Evolutionary conservation across 2,888 invertebrate species (phyloP).

Genomic region (Acronicta alni): DNA sequence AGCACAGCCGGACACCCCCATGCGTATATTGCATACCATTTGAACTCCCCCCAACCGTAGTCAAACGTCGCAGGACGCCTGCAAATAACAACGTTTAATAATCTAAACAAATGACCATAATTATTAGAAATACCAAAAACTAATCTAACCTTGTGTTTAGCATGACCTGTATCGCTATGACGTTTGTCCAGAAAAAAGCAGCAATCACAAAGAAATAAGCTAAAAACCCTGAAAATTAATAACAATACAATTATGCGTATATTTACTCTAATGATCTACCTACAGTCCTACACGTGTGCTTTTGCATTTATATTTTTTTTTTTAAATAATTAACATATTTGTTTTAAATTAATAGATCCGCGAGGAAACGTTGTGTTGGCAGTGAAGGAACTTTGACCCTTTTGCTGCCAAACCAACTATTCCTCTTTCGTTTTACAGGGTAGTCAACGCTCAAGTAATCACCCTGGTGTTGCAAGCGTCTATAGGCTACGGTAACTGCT

Average conservation of each 20-base stretch:
- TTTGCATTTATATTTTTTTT: too few species aligned
- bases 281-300: too few species aligned
- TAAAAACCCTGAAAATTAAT: conserved; percentile 82
- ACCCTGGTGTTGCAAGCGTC: too few species aligned
- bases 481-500: too few species aligned
- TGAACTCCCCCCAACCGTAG: conserved; percentile 89
- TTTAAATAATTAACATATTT: too few species aligned
- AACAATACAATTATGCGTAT: not conserved
- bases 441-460: too few species aligned
- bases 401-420: too few species aligned
- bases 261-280: too few species aligned
- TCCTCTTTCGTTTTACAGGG: too few species aligned
- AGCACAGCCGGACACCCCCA: conserved; percentile 89
- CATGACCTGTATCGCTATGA: conserved; percentile 92
- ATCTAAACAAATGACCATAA: not conserved
- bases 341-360: too few species aligned
- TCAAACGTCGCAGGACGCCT: conserved; percentile 72
- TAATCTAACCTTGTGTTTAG: conserved; percentile 89
- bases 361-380: too few species aligned
- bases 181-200: conserved; percentile 92
- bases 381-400: too few species aligned
- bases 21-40: conserved; percentile 88
- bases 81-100: conserved; percentile 34
- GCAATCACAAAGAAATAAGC: conserved; percentile 89
- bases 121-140: conserved; percentile 12